These are phyloP conservation scores for Oophaga sylvatica DNA, from an alignment of 2,797 vertebrate genomes.

Conservation along the genomic window DNA sequence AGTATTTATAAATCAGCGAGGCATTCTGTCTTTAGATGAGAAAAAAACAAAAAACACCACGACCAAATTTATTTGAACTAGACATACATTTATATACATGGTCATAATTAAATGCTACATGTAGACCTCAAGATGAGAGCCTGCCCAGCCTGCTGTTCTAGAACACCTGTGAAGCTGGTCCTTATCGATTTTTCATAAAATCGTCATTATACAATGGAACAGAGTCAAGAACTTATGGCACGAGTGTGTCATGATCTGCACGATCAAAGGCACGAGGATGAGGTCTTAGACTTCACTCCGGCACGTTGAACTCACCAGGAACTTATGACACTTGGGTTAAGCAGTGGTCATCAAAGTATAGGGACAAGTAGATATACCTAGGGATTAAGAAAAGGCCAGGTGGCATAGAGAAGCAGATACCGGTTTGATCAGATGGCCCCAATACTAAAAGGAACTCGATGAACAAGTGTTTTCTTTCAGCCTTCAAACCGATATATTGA, in stretches of 20 bases:
- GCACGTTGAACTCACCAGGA: not conserved
- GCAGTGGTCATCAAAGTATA: not conserved
- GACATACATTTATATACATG: conserved; percentile 33
- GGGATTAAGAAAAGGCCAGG: not conserved
- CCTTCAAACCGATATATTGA: not conserved
- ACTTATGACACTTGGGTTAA: not conserved
- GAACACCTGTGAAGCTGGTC: conserved; percentile 18
- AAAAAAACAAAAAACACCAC: conserved; percentile 43
- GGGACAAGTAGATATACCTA: not conserved
- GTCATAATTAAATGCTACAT: conserved; percentile 16
- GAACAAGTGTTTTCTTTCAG: too few relatives aligned
- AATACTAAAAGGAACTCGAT: not conserved
- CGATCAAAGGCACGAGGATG: too few relatives aligned
- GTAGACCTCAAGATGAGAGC: not conserved
- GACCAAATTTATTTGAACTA: conserved; percentile 38
- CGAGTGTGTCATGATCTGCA: not conserved
- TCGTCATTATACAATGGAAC: not conserved
- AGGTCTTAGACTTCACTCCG: not conserved
- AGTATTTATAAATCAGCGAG: conserved; percentile 62
- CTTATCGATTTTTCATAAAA: conserved; percentile 20
- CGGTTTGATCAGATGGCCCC: not conserved
- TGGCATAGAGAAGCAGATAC: not conserved
- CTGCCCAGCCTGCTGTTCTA: not conserved
- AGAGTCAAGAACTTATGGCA: not conserved
- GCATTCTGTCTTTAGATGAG: conserved; percentile 37